These are phyloP conservation scores for Heliconius aoede DNA, from an alignment of 2,888 invertebrate species.

Conservation along the genomic window DNA sequence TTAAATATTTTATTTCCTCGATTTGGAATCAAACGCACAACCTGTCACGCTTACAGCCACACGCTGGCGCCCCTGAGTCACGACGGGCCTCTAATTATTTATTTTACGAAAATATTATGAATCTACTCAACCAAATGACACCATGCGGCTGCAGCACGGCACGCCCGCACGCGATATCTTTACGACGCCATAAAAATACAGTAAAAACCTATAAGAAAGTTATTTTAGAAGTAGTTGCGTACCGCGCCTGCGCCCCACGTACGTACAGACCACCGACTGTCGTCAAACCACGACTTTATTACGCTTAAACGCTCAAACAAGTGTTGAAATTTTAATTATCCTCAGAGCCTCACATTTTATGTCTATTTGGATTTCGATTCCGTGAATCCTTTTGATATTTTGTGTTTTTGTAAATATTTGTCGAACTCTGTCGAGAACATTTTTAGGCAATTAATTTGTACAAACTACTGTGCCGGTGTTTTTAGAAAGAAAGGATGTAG, in stretches of 20 bases:
- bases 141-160: slow-evolving; percentile 1
- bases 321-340: slow-evolving; percentile 25
- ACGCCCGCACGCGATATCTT: slow-evolving; percentile 15
- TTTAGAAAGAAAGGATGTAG: too few relatives aligned
- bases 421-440: background rate
- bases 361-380: slow-evolving; percentile 6
- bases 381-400: slow-evolving; percentile 13
- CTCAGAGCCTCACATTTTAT: background rate
- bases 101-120: background rate
- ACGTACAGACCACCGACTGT: slow-evolving; percentile 41
- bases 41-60: too few relatives aligned
- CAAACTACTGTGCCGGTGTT: too few relatives aligned
- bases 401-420: slow-evolving; percentile 8
- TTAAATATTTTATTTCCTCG: too few relatives aligned
- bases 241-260: slow-evolving; percentile 41
- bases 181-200: slow-evolving; percentile 14
- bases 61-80: too few relatives aligned
- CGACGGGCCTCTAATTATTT: too few relatives aligned
- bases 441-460: background rate
- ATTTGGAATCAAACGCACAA: too few relatives aligned
- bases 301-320: slow-evolving; percentile 16
- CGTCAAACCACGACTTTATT: slow-evolving; percentile 28
- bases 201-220: slow-evolving; percentile 5
- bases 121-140: background rate
- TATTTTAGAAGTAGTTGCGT: slow-evolving; percentile 35